phyloP scores from a whole-genome alignment of 2,888 invertebrate species.

The Diaphora mendica region DNA sequence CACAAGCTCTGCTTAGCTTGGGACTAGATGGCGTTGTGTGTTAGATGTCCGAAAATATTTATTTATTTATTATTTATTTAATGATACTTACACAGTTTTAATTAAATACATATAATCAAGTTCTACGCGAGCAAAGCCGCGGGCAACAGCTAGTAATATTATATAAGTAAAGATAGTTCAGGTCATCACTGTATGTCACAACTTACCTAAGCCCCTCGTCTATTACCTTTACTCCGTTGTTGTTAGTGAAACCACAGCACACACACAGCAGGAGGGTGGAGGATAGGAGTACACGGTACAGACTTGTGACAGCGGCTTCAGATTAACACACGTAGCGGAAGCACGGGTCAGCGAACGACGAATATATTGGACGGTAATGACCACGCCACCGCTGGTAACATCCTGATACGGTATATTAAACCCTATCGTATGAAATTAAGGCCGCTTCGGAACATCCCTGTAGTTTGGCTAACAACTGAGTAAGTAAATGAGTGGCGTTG shows the following conservation, averaged over 20 bases:
- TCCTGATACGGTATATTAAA: not conserved
- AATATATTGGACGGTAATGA: not conserved
- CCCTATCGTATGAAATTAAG: not conserved
- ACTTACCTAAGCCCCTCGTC: too few relatives aligned
- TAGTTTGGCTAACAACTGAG: conserved; percentile 26
- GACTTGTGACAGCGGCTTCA: not conserved
- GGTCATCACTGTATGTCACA: too few relatives aligned
- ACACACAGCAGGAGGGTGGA: not conserved
- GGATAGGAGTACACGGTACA: not conserved
- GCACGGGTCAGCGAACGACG: not conserved
- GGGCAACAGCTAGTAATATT: too few relatives aligned
- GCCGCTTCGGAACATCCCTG: not conserved
- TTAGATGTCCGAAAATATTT: too few relatives aligned
- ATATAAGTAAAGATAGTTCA: too few relatives aligned
- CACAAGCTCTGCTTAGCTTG: too few relatives aligned
- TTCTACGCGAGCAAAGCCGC: too few relatives aligned
- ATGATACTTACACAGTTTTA: too few relatives aligned
- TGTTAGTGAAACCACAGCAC: not conserved
- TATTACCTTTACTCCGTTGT: not conserved
- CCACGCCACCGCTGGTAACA: not conserved
- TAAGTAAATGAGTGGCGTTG: conserved; percentile 47
- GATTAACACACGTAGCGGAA: not conserved
- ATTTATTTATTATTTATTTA: too few relatives aligned
- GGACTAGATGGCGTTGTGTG: too few relatives aligned
- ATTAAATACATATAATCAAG: too few relatives aligned